Conservation (phyloP, 2,113 vertebrate genomes). For the Taxidea taxus region DNA sequence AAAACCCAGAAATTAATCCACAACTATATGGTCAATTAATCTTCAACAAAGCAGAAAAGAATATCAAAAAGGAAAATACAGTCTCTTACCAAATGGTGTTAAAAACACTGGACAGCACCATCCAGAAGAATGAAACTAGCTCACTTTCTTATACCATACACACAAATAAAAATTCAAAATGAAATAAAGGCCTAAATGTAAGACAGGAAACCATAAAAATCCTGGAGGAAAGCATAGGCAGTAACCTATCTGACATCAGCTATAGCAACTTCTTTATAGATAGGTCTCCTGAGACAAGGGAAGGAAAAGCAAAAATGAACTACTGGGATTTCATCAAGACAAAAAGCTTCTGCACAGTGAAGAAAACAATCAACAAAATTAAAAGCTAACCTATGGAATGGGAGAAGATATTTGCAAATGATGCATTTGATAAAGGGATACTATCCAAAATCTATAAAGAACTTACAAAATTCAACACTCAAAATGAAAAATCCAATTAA, state of each 20-base stretch:
- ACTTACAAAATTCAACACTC: neutral
- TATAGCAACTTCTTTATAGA: neutral
- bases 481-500: neutral
- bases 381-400: neutral
- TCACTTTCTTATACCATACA: neutral
- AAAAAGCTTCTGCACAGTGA: neutral
- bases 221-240: neutral
- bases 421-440: neutral
- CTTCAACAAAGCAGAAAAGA: neutral
- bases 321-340: neutral
- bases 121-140: neutral
- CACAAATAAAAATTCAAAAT: neutral
- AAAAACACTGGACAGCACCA: neutral
- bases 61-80: neutral
- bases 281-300: neutral
- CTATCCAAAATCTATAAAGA: neutral
- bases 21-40: neutral
- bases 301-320: neutral
- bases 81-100: neutral
- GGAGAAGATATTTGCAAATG: neutral
- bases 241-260: neutral
- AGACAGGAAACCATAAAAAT: neutral
- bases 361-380: neutral
- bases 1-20: neutral
- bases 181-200: neutral